Evolutionary conservation across 2,888 invertebrate genomes (phyloP).

Genomic region (Agonopterix subpropinquella): DNA sequence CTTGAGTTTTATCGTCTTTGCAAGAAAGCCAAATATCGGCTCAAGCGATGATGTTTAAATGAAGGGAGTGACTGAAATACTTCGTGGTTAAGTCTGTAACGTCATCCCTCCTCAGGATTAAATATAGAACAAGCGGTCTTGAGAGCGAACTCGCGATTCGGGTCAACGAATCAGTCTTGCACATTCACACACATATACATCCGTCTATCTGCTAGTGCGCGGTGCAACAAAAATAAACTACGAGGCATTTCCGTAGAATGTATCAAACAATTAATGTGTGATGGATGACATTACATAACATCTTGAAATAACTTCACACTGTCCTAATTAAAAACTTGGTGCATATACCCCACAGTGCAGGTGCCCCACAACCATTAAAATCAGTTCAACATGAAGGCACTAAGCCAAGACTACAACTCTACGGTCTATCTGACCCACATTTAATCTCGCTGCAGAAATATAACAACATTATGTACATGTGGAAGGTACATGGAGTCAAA

Average conservation of each 20-base stretch:
- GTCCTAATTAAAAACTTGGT: no score
- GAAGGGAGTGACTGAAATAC: slow-evolving; percentile 36
- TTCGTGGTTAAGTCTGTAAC: slow-evolving; percentile 28
- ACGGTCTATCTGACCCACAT: no score
- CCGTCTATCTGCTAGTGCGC: neutral
- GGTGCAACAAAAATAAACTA: slow-evolving; percentile 17
- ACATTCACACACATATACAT: slow-evolving; percentile 6
- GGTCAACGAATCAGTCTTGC: slow-evolving; percentile 41
- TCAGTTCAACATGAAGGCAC: no score
- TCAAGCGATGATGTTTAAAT: slow-evolving; percentile 13
- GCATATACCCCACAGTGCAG: no score
- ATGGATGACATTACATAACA: no score
- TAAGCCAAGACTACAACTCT: no score
- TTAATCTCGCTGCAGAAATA: no score
- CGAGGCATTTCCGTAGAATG: neutral
- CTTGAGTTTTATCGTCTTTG: neutral
- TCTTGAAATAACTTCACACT: no score
- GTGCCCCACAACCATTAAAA: no score
- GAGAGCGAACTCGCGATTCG: slow-evolving; percentile 44
- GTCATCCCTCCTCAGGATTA: slow-evolving; percentile 46
- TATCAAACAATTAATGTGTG: neutral
- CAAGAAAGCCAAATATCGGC: neutral
- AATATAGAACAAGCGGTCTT: slow-evolving; percentile 40
- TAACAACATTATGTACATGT: no score
- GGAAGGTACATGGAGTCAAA: no score